Percentiles rank a stretch among this genome's conserved stretches.
These are phyloP conservation scores for Salvelinus fontinalis DNA, from an alignment of 2,113 vertebrate species.

Conservation along the genomic window DNA sequence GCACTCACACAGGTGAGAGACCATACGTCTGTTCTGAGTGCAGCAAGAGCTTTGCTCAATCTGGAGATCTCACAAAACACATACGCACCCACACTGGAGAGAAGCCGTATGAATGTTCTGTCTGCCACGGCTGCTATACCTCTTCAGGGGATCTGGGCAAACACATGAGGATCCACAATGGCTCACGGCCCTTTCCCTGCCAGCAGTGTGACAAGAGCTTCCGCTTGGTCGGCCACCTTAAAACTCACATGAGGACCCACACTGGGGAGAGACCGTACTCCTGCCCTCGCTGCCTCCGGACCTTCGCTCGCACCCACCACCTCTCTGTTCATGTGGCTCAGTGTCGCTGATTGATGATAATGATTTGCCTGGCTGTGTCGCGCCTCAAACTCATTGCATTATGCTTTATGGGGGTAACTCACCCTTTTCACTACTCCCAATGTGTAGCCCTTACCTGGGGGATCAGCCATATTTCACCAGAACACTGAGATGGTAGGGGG, in stretches of 20 bases:
- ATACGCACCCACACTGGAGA: too few relatives aligned
- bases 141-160: too few relatives aligned
- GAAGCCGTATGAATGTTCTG: too few relatives aligned
- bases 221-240: conserved; percentile 72
- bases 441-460: too few relatives aligned
- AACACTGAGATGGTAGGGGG: neutral
- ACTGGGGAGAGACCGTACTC: conserved; percentile 74
- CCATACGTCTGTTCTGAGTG: conserved; percentile 59
- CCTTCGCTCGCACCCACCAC: conserved; percentile 72
- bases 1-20: conserved; percentile 76
- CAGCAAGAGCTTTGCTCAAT: too few relatives aligned
- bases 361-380: neutral
- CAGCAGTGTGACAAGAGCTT: conserved; percentile 72
- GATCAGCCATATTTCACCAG: too few relatives aligned
- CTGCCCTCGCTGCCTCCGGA: conserved; percentile 67
- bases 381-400: neutral
- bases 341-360: conserved; percentile 52
- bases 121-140: too few relatives aligned
- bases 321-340: conserved; percentile 66
- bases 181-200: conserved; percentile 78
- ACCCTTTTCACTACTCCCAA: too few relatives aligned
- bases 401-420: neutral
- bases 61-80: too few relatives aligned
- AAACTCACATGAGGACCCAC: conserved; percentile 75
- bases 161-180: conserved; percentile 19